Base-by-base conservation (phyloP, 2,888 invertebrate genomes). In the Plagiodera versicolora region DNA sequence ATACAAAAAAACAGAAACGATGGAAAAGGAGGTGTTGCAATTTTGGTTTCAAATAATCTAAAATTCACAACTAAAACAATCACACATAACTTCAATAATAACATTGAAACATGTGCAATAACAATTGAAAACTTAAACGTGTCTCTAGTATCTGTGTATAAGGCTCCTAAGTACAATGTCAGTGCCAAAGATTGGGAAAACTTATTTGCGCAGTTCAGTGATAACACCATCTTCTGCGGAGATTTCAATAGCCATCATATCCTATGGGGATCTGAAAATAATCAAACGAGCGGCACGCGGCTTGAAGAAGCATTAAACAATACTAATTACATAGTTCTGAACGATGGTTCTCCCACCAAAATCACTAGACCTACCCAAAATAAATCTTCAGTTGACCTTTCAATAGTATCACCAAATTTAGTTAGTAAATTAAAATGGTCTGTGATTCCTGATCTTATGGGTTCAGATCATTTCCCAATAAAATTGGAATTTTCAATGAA, bases 381-480 rank as follows among this genome's bases (percentile, higher is more conserved):
- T 35, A 35, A 17, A 57, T 57, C 50, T 3, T 17, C 50, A 39
- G 57, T 57, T 19, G 49, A 57, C 45, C 50, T 57, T 35, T 14
- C 57, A 9, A 3, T 57, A 5, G 45, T 30, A 51, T 57, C 57
- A 14, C 49, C 51, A 18, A 51, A 50, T 24, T 9, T 51, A 20
- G 17, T 45, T 9, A 24, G 20, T 51, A 20, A 51, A 20, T 24
- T 44, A 1, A 57, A 44, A 45, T 44, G 28, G 45, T 20, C 30
- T 19, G 14, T 35, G 5, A 2, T 19, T 20, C 14, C 17, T 49
- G 51, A 57, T 44, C 24, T 24, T 17, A 57, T 50, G 56, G 39
- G 49, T 24, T 57, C 56, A 19, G 56, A 57, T 24, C 50, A 57
- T 19, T 57, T 19, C 28, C 19, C 56, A 17, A 57, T 57, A n/a